Evolutionary conservation across 2,113 vertebrate genomes (phyloP), one percentile per base, ranked within the genome.

Genomic region (Lophius piscatorius): DNA sequence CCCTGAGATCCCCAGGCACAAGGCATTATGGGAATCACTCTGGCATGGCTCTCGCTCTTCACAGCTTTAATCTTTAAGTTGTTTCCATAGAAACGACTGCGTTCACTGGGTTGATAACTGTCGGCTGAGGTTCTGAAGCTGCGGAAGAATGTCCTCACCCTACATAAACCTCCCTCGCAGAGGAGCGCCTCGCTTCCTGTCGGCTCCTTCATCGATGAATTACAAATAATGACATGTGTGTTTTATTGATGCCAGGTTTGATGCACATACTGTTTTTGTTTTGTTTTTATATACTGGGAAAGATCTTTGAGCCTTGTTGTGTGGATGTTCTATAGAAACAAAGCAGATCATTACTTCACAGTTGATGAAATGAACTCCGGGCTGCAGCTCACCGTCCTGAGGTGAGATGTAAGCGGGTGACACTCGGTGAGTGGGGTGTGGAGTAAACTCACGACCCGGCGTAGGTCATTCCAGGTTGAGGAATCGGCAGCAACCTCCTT

Each of bases 21-120:
- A 82, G 74, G 84, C 80, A 83, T 84, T 87, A 75, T 84, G 81
- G 84, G 83, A 87, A 78, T 82, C 78, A 78, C 74, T 80, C 71
- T 76, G 78, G 82, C 81, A 77, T 76, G 50, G 74, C 81, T 81
- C 65, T 82, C 40, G 55, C 80, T 87, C 80, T 78, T 88, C 73
- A 45, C 77, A 73, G 81, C 78, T 87, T 87, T 90, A 85, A 91
- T 91, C 90, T 92, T 91, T 89, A 90, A 90, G 88, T 89, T 82
- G 91, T 92, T 92, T 87, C 90, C 90, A 92, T 92, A 90, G 91
- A 88, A 92, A 92, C 89, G 60, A 78, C 61, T 70, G 68, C 9
- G 31, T 86, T 83, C 70, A 20, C 64, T 88, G 49, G 28, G 66
- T 72, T 80, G 73, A 81, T 78, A 86, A 76, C 66, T 80, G 74